Conservation (phyloP, 2,888 invertebrate species). For the Archips crataeganus region DNA sequence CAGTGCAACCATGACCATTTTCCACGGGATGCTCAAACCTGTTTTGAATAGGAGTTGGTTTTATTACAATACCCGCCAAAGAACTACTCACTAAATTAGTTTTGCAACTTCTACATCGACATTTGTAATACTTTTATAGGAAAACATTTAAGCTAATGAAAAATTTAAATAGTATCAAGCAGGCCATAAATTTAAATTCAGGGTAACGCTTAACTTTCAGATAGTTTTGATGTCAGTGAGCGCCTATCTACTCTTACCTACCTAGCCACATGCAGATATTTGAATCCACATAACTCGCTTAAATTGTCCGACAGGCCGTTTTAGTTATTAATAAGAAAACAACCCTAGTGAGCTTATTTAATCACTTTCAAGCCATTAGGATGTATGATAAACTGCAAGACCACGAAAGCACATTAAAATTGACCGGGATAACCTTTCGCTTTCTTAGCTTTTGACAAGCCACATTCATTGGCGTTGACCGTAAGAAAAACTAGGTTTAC, state of each 20-base stretch:
- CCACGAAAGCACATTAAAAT: neutral
- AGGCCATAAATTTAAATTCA: neutral
- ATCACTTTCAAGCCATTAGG: neutral
- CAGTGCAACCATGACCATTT: neutral
- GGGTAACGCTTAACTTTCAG: neutral
- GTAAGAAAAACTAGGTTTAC: slow-evolving; percentile 14
- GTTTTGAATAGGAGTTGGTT: neutral
- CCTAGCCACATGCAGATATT: neutral
- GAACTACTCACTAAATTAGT: neutral
- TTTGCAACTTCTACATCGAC: neutral
- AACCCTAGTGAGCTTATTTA: neutral
- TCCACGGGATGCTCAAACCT: neutral
- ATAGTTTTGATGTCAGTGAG: neutral
- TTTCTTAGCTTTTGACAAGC: neutral
- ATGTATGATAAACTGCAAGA: neutral
- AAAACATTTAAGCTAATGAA: neutral
- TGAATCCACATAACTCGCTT: neutral
- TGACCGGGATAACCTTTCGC: neutral
- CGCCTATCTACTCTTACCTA: neutral
- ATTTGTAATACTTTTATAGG: neutral
- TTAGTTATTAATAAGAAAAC: neutral
- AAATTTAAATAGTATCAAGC: neutral
- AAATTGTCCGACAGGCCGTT: neutral
- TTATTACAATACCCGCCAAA: neutral
- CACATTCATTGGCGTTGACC: slow-evolving; percentile 5